A percentile compares a stretch with the other conserved stretches of the same genome.
phyloP scores from a whole-genome alignment of 2,113 vertebrate genomes.

The Colinus virginianus region DNA sequence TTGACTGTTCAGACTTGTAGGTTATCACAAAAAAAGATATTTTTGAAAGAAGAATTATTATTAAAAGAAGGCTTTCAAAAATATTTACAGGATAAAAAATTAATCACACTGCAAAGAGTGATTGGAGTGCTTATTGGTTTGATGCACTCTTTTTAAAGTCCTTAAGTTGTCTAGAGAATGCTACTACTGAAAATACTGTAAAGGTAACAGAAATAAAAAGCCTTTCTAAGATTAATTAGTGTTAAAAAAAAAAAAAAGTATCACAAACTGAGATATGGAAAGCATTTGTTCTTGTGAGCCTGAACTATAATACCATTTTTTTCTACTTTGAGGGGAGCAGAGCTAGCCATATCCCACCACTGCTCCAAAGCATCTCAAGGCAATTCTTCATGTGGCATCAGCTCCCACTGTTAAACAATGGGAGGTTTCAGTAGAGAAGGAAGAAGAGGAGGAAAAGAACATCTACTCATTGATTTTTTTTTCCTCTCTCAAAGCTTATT shows the following conservation, averaged over 20 bases:
- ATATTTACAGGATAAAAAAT: neutral
- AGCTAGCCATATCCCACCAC: neutral
- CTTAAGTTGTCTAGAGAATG: neutral
- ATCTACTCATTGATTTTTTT: neutral
- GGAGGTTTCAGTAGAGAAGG: neutral
- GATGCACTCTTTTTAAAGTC: neutral
- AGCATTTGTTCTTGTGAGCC: neutral
- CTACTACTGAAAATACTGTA: neutral
- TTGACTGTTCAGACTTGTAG: neutral
- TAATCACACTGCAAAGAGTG: neutral
- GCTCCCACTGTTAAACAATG: neutral
- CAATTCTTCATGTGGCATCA: accelerated
- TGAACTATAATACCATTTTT: neutral
- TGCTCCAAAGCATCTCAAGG: neutral
- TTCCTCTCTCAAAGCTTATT: neutral
- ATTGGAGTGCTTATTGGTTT: neutral
- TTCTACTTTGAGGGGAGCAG: neutral
- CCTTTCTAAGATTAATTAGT: neutral
- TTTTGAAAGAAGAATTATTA: neutral
- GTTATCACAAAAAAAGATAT: neutral
- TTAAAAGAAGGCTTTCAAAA: neutral
- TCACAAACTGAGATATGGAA: neutral
- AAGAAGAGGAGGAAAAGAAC: neutral
- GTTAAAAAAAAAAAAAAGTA: neutral
- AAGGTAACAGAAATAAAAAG: neutral